A percentile compares a stretch with the other conserved stretches of the same genome.
These are phyloP conservation scores for Callocephalon fimbriatum DNA, from an alignment of 2,113 vertebrate species.

Conservation along the genomic window DNA sequence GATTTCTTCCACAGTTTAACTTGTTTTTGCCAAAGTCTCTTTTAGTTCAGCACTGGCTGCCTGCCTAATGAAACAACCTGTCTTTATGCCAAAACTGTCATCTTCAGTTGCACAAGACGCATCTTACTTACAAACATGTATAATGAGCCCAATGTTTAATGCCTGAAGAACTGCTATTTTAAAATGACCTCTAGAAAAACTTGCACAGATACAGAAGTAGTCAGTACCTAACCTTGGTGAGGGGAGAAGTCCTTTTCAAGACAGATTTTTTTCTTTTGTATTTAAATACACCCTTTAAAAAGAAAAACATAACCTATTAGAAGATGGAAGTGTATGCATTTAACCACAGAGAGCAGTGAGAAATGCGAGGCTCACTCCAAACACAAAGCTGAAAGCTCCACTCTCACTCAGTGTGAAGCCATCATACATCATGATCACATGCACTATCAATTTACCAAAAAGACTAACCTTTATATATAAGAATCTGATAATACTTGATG, in stretches of 20 bases:
- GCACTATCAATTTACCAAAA: not conserved
- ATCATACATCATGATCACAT: not conserved
- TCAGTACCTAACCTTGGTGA: not conserved
- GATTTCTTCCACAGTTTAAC: constrained; percentile 39
- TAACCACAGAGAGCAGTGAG: not conserved
- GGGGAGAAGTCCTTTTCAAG: not conserved
- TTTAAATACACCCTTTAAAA: not conserved
- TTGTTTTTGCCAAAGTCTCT: constrained; percentile 70
- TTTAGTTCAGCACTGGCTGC: constrained; percentile 41
- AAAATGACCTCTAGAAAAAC: not conserved
- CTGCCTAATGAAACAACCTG: constrained; percentile 51
- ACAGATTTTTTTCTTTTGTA: not conserved
- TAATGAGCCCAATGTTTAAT: not conserved
- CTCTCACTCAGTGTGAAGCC: not conserved
- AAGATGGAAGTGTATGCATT: not conserved
- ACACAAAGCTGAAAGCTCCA: not conserved
- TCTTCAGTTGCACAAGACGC: constrained; percentile 22
- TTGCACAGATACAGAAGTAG: not conserved
- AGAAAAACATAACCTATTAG: not conserved
- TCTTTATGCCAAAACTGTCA: constrained; percentile 42
- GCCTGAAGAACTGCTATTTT: not conserved
- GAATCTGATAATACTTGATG: not conserved
- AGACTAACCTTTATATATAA: not conserved
- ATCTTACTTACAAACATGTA: constrained; percentile 17
- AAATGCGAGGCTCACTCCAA: not conserved